Evolutionary conservation across 1,140 invertebrate genomes (phyloP), one percentile per base, ranked within the genome.

Genomic region (Plectrocnemia conspersa): DNA sequence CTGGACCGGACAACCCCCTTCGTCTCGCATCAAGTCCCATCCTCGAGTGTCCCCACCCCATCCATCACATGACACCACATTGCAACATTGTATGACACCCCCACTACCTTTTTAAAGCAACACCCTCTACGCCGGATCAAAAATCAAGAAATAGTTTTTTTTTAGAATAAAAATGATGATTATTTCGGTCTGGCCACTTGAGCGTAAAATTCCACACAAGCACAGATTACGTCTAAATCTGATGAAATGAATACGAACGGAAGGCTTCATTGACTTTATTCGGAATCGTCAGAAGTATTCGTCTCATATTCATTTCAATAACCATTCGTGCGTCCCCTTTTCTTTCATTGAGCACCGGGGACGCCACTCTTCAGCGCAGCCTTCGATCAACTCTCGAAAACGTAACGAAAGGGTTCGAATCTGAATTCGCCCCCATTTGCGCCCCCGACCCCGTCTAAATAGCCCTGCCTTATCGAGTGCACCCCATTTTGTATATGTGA

Each of bases 371-470:
- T n/a, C 46, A 7, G 35, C 48, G 16, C 24, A 50, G 48, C 33
- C 48, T 38, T 50, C 48, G 48, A 50, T 40, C 48, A 50, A 38
- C 36, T 38, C 48, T n/a, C n/a, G n/a, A 35, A 47, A 47, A 47
- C 45, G 27, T 33, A 47, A 47, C 47, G 47, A 50, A 50, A 50
- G 47, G 47, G 47, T 50, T 50, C 24, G 25, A 38, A 24, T 6
- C 3, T 21, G 22, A 27, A 7, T 40, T 33, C 49, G 27, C 38
- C 13, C 16, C 23, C 11, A 11, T 24, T 32, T 35, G n/a, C 6
- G 24, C 5, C 41, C 38, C 38, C 53, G 32, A 35, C 29, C 44
- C 29, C 35, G 11, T 27, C 55, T 40, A 32, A 58, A 58, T 58
- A 50, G 56, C 50, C 35, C 36, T 33, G 38, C 35, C 35, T 36